These are phyloP conservation scores for Dasyprocta punctata DNA, from an alignment of 2,113 vertebrate species.

Conservation along the genomic window DNA sequence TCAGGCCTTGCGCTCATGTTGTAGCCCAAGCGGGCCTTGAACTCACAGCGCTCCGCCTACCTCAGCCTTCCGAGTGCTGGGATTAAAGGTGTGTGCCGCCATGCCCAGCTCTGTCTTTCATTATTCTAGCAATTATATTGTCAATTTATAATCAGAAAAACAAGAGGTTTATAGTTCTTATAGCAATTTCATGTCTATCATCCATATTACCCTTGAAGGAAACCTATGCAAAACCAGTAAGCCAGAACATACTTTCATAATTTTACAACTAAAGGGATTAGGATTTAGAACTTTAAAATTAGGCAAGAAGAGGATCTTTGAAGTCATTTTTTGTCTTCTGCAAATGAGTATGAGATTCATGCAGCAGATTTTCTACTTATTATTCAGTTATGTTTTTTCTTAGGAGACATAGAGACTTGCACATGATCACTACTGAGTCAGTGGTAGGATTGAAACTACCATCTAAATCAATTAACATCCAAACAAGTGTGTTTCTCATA, in stretches of 20 bases:
- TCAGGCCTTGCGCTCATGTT: too few species aligned
- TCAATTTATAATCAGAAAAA: conserved; percentile 5
- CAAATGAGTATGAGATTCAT: not conserved
- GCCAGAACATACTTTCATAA: not conserved
- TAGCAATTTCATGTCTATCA: not conserved
- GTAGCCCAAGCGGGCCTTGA: too few species aligned
- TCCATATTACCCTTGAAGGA: not conserved
- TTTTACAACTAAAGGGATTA: not conserved
- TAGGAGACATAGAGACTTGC: not conserved
- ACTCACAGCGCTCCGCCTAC: too few species aligned
- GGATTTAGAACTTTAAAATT: not conserved
- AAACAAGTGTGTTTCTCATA: not conserved
- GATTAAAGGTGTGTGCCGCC: too few species aligned
- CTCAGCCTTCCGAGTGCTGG: too few species aligned
- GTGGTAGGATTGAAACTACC: not conserved
- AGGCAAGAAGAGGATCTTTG: not conserved
- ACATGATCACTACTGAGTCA: not conserved
- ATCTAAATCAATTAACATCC: not conserved
- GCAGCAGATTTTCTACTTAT: not conserved
- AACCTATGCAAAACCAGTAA: not conserved
- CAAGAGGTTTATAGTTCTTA: not conserved
- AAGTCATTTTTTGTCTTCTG: not conserved
- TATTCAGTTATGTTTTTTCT: not conserved
- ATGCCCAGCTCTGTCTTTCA: too few species aligned
- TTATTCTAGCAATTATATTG: conserved; percentile 6